Evolutionary conservation across 2,888 invertebrate genomes (phyloP).

Genomic region (Eupithecia tripunctaria): DNA sequence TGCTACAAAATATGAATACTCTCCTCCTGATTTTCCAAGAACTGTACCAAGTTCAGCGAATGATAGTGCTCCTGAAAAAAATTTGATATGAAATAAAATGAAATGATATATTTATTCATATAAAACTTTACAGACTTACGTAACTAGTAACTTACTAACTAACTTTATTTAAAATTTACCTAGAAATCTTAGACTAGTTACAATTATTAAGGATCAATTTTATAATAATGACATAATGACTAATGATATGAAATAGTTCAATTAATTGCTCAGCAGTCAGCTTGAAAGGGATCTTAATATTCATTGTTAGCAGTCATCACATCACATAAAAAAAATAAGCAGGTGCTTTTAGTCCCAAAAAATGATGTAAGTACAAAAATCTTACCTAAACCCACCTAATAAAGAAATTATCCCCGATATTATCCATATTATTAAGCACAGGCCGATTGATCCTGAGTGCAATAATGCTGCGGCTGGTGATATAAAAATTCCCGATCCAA

Average conservation of each 20-base stretch:
- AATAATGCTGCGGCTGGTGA: slow-evolving; percentile 91
- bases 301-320: neutral
- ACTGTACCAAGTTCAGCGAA: slow-evolving; percentile 93
- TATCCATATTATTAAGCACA: slow-evolving; percentile 91
- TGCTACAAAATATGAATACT: slow-evolving; percentile 91
- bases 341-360: neutral
- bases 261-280: no score
- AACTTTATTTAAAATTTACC: no score
- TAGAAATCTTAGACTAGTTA: no score
- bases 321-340: neutral
- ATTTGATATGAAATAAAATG: neutral
- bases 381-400: slow-evolving; percentile 87
- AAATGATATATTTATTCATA: no score
- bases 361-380: slow-evolving; percentile 31
- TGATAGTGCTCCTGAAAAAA: slow-evolving; percentile 88
- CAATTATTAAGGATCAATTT: no score
- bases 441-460: slow-evolving; percentile 91
- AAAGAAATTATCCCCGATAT: slow-evolving; percentile 91
- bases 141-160: no score
- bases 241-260: no score
- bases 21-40: slow-evolving; percentile 91
- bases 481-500: slow-evolving; percentile 95
- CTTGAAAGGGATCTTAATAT: no score
- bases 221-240: no score
- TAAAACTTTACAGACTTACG: no score